Evolutionary conservation across 2,113 vertebrate genomes (phyloP), one percentile per base, ranked within the genome.

Genomic region (Mastomys natalensis): DNA sequence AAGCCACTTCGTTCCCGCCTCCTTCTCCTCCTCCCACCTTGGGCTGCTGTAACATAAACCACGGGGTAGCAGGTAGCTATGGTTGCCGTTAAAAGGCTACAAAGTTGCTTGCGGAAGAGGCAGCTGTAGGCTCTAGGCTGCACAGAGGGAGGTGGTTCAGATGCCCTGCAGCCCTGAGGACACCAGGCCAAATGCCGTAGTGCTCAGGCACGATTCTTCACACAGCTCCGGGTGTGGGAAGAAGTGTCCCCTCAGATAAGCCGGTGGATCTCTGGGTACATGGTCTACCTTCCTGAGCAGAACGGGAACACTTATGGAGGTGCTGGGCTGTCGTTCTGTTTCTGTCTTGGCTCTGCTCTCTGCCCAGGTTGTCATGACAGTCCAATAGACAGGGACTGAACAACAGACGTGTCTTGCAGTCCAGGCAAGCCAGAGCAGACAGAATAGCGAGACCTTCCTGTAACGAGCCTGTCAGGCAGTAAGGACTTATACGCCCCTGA

Each of bases 181-280:
- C 34, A 1, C 29, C 13, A 5, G 43, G 31, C 24, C 2, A 31
- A 78, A 55, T 16, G 45, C 21, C 7, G 3, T 29, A 7, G 90
- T 6, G 3, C 24, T 21, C 26, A 22, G 76, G 58, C 22, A 0
- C 24, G 2, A 19, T 1, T 4, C 0, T 10, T 21, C 1, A 0
- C 45, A 31, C 5, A 12, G 66, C 58, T 40, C 26, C 40, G 22
- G 37, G n/a, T 77, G 51, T 22, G 21, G 31, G 2, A 37, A 24
- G 6, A 0, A 7, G 66, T 26, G 7, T 43, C 8, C 62, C 81
- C 0, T 0, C 53, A 19, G 76, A 55, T 53, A 55, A 5, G 8
- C 7, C 74, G 0, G 1, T 16, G n/a, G 51, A 0, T 8, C 70
- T 7, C 9, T 6, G 21, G 24, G 34, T 3, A 1, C 64, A 66